A percentile compares a stretch with the other conserved stretches of the same genome.
Evolutionary conservation across 2,888 invertebrate genomes (phyloP).

Genomic region (Ophonus ardosiacus): DNA sequence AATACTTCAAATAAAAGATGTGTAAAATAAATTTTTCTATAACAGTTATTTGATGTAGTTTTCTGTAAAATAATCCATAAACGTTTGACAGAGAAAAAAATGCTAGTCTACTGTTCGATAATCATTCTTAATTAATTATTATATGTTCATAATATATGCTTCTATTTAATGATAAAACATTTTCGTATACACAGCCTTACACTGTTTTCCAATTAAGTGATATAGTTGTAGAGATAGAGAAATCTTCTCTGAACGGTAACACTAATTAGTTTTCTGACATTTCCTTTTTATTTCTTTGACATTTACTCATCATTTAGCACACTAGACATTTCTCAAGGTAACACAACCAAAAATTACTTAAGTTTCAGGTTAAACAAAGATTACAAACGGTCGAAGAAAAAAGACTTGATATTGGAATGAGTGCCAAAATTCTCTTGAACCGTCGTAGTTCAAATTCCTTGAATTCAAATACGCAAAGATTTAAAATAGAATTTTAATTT

Average conservation of each 20-base stretch:
- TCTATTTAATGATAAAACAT: no score
- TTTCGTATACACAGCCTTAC: background rate
- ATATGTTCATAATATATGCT: no score
- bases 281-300: background rate
- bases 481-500: conserved; percentile 23
- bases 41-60: no score
- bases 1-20: no score
- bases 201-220: conserved; percentile 9
- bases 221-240: background rate
- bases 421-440: conserved; percentile 3
- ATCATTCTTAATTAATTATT: no score
- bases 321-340: conserved; percentile 1
- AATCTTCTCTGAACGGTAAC: background rate
- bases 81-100: no score
- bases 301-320: conserved; percentile 24
- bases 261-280: conserved; percentile 9
- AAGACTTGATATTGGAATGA: background rate
- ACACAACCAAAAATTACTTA: background rate
- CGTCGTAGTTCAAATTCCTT: conserved; percentile 9
- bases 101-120: no score
- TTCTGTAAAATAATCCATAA: no score
- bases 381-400: background rate
- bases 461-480: conserved; percentile 13
- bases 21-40: no score
- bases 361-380: background rate